phyloP scores from a whole-genome alignment of 1,140 invertebrate species.

The Tenebrio molitor region DNA sequence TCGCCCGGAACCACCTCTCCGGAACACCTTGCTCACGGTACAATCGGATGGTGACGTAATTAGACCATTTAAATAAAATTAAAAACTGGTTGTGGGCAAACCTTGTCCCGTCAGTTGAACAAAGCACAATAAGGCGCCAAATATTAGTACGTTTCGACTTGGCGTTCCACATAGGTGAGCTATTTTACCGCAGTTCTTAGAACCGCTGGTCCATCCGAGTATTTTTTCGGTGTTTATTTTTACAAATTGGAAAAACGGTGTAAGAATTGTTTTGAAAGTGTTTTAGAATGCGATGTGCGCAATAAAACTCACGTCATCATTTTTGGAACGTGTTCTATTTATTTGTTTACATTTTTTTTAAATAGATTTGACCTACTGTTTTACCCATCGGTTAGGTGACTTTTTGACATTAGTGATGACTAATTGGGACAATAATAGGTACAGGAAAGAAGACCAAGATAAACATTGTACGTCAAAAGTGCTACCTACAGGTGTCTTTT shows the following conservation, averaged over 20 bases:
- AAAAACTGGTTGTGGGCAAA: neutral
- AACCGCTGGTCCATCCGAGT: too few species aligned
- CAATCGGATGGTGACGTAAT: conserved; percentile 4
- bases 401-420: conserved; percentile 16
- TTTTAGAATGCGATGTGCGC: neutral
- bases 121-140: neutral
- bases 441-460: neutral
- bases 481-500: neutral
- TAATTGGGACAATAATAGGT: conserved; percentile 19
- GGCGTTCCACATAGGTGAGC: conserved; percentile 1
- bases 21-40: neutral
- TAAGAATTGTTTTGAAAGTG: neutral
- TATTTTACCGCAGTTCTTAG: too few species aligned
- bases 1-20: too few species aligned
- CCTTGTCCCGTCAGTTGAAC: neutral
- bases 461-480: conserved; percentile 19
- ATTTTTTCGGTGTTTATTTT: too few species aligned
- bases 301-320: conserved; percentile 20
- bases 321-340: conserved; percentile 23
- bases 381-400: neutral
- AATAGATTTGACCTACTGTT: conserved; percentile 28
- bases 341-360: conserved; percentile 36
- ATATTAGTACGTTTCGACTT: neutral
- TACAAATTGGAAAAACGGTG: neutral
- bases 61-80: neutral